Evolutionary conservation across 2,888 invertebrate species (phyloP), one percentile per base, ranked within the genome.

Genomic region (Pelosia muscerda): DNA sequence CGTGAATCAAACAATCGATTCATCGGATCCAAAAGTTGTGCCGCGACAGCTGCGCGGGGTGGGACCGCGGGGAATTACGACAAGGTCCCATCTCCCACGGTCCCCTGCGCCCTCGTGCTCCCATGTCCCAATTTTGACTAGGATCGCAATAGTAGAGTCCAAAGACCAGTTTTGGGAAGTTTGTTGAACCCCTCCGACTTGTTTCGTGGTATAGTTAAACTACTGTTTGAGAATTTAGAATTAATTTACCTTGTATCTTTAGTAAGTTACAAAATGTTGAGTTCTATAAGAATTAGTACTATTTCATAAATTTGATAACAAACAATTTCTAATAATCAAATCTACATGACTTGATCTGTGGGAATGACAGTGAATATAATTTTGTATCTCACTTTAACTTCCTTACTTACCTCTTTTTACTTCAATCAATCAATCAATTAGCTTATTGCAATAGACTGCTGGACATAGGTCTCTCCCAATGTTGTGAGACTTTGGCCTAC

Each of bases 1-100:
- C 88, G 86, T 80, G 89, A 86, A 90, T 92, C 91, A 90, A 93
- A 93, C 93, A 94, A 93, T 92, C 90, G 91, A 91, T 92, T 83
- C 88, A 86, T 87, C 88, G 87, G 86, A 85, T 86, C 85, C 82
- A 81, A 85, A 86, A 85, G 86, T 86, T 84, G n/a, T n/a, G 85
- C 82, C 79, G 87, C 90, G 93, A 92, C 94, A 94, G 94, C 94
- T 93, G 94, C 88, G 82, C 84, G 81, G 85, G 86, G 86, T 77
- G 84, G 80, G 75, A 53, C 68, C 79, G 73, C 73, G 83, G 83
- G 87, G 85, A 87, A 83, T 77, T 81, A 76, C 85, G 87, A 84
- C 88, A 86, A 84, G 84, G 84, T 81, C 78, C 86, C 88, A 88
- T 92, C 89, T 93, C 93, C 87, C 93, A 93, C 93, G 94, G 92